Conservation (phyloP, 2,888 invertebrate species). For the Pristionchus entomophagus region DNA sequence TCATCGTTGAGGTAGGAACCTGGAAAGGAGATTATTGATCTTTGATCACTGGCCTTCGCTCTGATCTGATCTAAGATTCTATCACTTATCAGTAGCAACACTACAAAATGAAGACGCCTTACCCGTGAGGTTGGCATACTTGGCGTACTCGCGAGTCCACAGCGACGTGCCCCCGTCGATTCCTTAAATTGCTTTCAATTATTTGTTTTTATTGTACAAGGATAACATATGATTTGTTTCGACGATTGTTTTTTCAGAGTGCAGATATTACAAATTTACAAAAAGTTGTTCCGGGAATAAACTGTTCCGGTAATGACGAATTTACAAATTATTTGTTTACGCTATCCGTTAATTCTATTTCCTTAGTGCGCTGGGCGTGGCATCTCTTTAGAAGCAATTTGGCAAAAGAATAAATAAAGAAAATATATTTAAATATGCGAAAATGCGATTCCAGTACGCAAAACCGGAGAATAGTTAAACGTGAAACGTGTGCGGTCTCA, state of each 20-base stretch:
- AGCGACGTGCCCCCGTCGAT: conserved; percentile 73
- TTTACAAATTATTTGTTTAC: no score
- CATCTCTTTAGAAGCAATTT: no score
- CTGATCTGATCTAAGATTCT: not conserved
- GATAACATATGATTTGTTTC: no score
- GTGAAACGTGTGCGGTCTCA: no score
- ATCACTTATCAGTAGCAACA: not conserved
- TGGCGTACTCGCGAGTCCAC: conserved; percentile 73
- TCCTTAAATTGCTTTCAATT: conserved; percentile 53
- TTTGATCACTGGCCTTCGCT: not conserved
- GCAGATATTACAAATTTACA: no score
- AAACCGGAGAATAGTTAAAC: no score
- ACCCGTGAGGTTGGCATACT: conserved; percentile 72
- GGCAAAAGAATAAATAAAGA: no score
- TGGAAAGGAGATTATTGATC: not conserved
- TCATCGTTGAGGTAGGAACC: conserved; percentile 70
- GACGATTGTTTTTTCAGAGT: not conserved
- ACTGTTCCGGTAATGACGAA: no score
- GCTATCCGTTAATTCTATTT: no score
- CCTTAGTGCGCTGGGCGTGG: no score
- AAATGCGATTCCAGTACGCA: no score
- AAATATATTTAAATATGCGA: no score
- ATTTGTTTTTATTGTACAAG: not conserved
- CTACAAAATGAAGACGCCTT: not conserved
- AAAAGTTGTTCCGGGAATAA: not conserved